Percentiles rank a stretch among this genome's conserved stretches.
phyloP scores from a whole-genome alignment of 2,113 vertebrate genomes.

The Bambusicola thoracicus region DNA sequence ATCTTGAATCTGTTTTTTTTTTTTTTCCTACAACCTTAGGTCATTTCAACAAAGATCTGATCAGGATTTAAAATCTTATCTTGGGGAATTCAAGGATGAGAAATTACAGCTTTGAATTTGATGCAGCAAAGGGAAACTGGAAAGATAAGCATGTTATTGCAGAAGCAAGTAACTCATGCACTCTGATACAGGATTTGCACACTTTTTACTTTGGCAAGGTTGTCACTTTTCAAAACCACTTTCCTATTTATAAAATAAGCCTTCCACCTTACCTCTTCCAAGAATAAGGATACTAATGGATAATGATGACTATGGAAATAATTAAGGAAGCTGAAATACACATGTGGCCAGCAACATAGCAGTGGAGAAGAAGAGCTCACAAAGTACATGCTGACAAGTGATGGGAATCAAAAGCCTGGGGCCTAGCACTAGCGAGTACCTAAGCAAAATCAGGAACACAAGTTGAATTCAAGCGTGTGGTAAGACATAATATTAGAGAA shows the following conservation, averaged over 20 bases:
- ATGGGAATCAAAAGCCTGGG: not conserved
- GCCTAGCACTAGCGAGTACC: not conserved
- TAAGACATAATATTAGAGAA: not conserved
- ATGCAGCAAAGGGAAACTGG: not conserved
- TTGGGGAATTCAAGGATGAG: not conserved
- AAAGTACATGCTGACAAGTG: not conserved
- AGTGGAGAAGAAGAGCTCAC: not conserved
- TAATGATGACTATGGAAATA: not conserved
- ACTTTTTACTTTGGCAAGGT: not conserved
- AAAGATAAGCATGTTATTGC: not conserved
- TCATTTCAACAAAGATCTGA: not conserved
- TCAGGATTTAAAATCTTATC: not conserved
- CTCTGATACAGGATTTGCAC: accelerated
- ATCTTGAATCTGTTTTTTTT: not conserved
- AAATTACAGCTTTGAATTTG: not conserved
- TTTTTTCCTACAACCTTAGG: not conserved
- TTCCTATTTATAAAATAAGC: not conserved
- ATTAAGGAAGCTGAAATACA: not conserved
- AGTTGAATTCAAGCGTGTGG: not conserved
- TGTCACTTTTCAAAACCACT: not conserved
- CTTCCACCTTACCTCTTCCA: not conserved
- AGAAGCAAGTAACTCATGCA: not conserved
- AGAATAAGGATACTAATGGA: not conserved
- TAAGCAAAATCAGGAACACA: not conserved
- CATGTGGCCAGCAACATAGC: not conserved